These are phyloP conservation scores for Drosophila rubida DNA, from an alignment of 2,888 invertebrate genomes.

Conservation along the genomic window DNA sequence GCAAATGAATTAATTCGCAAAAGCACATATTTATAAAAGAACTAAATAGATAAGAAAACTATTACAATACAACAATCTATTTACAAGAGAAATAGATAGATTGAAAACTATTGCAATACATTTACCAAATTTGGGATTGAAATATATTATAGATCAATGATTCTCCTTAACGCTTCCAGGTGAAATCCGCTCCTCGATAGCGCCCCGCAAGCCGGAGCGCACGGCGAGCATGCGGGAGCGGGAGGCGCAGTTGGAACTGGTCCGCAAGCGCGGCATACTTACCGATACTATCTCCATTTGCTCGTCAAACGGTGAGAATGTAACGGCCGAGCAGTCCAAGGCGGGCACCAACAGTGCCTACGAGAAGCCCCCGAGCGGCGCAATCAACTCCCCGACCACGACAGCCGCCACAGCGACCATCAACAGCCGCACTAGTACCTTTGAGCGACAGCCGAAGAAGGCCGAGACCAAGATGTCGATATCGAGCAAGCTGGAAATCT, in stretches of 20 bases:
- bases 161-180: constrained; percentile 85
- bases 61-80: too few relatives aligned
- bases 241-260: constrained; percentile 88
- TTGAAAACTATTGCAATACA: too few relatives aligned
- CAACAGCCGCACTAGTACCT: constrained; percentile 82
- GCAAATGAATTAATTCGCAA: too few relatives aligned
- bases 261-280: constrained; percentile 84
- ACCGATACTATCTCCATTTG: constrained; percentile 85
- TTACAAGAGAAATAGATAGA: too few relatives aligned
- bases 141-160: too few relatives aligned
- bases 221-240: constrained; percentile 94
- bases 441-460: constrained; percentile 81
- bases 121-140: too few relatives aligned
- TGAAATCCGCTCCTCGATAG: constrained; percentile 92
- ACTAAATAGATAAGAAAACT: too few relatives aligned
- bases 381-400: constrained; percentile 7
- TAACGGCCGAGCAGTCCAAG: constrained; percentile 72
- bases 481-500: constrained; percentile 83
- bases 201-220: constrained; percentile 93
- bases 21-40: too few relatives aligned
- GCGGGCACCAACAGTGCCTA: constrained; percentile 6
- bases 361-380: constrained; percentile 38
- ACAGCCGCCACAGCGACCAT: constrained; percentile 5
- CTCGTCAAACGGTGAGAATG: constrained; percentile 85
- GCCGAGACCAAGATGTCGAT: constrained; percentile 78